Evolutionary conservation across 2,797 vertebrate species (phyloP).

Genomic region (Petrocephalus schoutedeni): DNA sequence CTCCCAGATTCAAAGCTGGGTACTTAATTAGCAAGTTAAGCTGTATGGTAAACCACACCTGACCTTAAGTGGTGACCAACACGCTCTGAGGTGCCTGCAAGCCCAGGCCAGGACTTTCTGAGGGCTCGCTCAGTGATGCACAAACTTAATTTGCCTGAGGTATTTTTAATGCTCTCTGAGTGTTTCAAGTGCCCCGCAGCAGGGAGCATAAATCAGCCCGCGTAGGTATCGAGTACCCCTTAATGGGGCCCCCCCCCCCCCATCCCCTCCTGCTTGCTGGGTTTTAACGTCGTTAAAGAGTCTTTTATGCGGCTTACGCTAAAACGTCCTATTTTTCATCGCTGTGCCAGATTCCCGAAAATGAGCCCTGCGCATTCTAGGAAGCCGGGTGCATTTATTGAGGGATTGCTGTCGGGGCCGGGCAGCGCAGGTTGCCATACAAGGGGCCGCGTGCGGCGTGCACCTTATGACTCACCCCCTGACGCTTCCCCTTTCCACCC

Average conservation of each 20-base stretch:
- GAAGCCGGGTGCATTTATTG: not conserved
- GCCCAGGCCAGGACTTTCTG: not conserved
- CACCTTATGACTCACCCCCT: not conserved
- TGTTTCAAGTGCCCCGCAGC: not conserved
- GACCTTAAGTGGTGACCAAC: slow-evolving; percentile 41
- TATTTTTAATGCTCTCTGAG: slow-evolving; percentile 13
- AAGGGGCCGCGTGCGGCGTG: not conserved
- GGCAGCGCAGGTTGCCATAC: no score
- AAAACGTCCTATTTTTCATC: not conserved
- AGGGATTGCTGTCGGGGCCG: no score
- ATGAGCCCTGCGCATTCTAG: not conserved
- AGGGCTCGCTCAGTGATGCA: slow-evolving; percentile 13
- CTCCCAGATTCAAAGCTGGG: slow-evolving; percentile 17
- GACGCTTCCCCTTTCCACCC: not conserved
- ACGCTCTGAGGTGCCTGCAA: slow-evolving; percentile 27
- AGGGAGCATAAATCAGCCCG: not conserved
- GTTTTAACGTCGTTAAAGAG: not conserved
- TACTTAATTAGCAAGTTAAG: slow-evolving; percentile 42
- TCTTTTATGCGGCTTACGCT: not conserved
- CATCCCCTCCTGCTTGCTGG: not conserved
- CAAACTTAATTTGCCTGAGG: slow-evolving; percentile 36
- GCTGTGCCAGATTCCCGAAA: not conserved
- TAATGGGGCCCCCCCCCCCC: not conserved
- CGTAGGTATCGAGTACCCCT: not conserved
- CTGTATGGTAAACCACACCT: slow-evolving; percentile 31